A percentile compares a stretch with the other conserved stretches of the same genome.
phyloP scores from a whole-genome alignment of 64 coral and sea anemone genomes.

The Stichodactyla helianthus region DNA sequence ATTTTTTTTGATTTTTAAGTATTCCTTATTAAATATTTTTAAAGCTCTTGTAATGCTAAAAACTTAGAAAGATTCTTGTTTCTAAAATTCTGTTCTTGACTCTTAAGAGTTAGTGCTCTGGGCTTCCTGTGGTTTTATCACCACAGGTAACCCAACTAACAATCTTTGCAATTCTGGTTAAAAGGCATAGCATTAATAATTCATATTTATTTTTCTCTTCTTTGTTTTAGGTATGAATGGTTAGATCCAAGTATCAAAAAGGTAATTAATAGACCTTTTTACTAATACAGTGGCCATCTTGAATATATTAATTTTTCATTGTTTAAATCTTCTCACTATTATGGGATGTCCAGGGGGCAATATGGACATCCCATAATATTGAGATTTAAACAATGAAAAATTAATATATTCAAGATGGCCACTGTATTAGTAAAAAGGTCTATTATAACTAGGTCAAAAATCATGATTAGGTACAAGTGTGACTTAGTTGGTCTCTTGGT shows the following conservation, averaged over 20 bases:
- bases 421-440: too few species aligned
- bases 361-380: too few species aligned
- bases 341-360: too few species aligned
- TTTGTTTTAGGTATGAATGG: conserved; percentile 74
- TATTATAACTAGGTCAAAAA: not conserved
- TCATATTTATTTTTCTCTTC: not conserved
- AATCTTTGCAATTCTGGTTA: not conserved
- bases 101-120: not conserved
- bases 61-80: not conserved
- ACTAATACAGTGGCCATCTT: too few species aligned
- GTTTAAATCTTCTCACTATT: too few species aligned
- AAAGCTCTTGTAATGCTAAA: not conserved
- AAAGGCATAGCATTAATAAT: not conserved
- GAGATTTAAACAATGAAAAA: too few species aligned
- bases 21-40: not conserved
- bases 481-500: too few species aligned
- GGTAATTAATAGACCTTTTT: too few species aligned
- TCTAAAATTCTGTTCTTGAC: not conserved
- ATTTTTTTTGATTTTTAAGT: not conserved
- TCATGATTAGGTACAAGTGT: too few species aligned
- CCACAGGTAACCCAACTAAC: not conserved
- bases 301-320: too few species aligned
- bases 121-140: not conserved
- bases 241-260: conserved; percentile 84
- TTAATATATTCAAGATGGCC: too few species aligned